Evolutionary conservation across 2,797 vertebrate species (phyloP).

Genomic region (Podarcis lilfordi): DNA sequence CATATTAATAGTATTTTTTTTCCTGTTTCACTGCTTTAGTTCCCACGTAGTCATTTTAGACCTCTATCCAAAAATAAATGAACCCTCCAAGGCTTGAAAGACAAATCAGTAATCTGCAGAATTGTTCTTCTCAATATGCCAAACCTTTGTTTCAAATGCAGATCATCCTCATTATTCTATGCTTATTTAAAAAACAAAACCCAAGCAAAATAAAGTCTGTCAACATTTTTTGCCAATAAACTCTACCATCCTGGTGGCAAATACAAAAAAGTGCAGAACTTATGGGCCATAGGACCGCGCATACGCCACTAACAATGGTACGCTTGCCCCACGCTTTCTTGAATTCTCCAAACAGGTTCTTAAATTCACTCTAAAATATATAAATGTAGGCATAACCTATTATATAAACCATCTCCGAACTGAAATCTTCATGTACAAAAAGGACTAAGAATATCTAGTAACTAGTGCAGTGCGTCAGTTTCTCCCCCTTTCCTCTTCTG

Average conservation of each 20-base stretch:
- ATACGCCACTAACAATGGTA: constrained; percentile 85
- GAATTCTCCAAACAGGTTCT: constrained; percentile 80
- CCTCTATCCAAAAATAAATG: constrained; percentile 78
- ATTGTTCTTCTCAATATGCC: constrained; percentile 73
- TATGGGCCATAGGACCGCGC: constrained; percentile 80
- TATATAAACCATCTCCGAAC: constrained; percentile 88
- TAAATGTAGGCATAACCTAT: constrained; percentile 88
- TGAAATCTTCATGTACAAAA: constrained; percentile 88
- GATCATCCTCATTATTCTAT: constrained; percentile 80
- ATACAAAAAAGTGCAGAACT: constrained; percentile 85
- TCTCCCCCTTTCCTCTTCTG: constrained; percentile 71
- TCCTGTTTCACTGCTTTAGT: constrained; percentile 69
- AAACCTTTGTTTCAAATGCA: constrained; percentile 78
- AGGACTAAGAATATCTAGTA: constrained; percentile 88
- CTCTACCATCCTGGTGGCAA: constrained; percentile 80
- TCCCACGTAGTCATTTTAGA: constrained; percentile 68
- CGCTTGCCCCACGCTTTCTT: constrained; percentile 78
- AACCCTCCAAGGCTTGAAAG: constrained; percentile 79
- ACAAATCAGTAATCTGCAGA: constrained; percentile 75
- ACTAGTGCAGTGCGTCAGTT: constrained; percentile 93
- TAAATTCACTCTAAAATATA: constrained; percentile 86
- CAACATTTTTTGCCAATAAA: constrained; percentile 79
- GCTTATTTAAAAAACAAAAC: constrained; percentile 65
- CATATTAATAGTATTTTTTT: constrained; percentile 74
- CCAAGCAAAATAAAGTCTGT: constrained; percentile 75